Evolutionary conservation across 2,113 vertebrate genomes (phyloP), one percentile per base, ranked within the genome.

Genomic region (Pungitius pungitius): DNA sequence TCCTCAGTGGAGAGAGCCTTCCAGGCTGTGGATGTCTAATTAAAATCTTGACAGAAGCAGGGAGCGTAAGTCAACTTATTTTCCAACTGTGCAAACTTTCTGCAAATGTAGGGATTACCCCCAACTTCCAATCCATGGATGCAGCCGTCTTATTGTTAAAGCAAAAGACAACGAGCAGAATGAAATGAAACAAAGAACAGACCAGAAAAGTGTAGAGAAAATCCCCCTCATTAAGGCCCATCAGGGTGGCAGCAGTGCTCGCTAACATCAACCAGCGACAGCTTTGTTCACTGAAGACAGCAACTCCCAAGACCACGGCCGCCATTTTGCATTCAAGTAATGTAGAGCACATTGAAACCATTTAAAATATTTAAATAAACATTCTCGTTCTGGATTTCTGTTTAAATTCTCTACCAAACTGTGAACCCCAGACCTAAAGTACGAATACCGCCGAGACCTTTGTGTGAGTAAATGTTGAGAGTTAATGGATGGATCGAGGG

Each of bases 11-110:
- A 87, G 62, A 43, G 64, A 83, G 42, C 9, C 27, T 43, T 69
- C 65, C 42, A 2, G 10, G 55, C 54, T 65, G 58, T 52, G 55
- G 66, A 73, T 69, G 73, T 73, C 74, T 84, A 86, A 87, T 87
- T 85, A 84, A 76, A 78, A 62, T 83, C 80, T 60, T 72, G 45
- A 68, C 45, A 49, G 69, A 69, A 52, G 59, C 22, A 63, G 54
- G 65, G 35, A 77, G 43, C 63, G 47, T 70, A 74, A 79, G 73
- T 84, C 66, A 77, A 88, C 80, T 73, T 4, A 80, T 86, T 82
- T 81, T 39, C 24, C 4, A 70, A 61, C 61, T 73, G 58, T 61
- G 73, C 24, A 86, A 89, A 64, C 58, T 61, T 64, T 64, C 68
- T 57, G 52, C 26, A 67, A 79, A 77, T 65, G 61, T 62, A 71